Conservation (phyloP, 2,113 vertebrate genomes). For the Thamnophis sirtalis region DNA sequence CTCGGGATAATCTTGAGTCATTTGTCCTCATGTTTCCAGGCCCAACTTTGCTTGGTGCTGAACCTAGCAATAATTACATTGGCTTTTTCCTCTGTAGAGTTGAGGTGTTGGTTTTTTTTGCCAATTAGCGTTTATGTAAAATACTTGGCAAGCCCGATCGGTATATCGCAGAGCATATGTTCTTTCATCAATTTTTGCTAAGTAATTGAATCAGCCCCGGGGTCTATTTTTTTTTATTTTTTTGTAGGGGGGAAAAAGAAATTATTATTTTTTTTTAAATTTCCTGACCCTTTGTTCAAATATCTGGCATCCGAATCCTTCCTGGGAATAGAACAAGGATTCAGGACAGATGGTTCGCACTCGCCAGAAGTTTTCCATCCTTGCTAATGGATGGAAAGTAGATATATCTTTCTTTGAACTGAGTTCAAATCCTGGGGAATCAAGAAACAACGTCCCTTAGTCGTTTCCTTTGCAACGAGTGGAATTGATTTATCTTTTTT, state of each 20-base stretch:
- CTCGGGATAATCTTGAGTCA: constrained; percentile 8
- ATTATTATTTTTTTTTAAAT: too few relatives aligned
- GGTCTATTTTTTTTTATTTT: too few relatives aligned
- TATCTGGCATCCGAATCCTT: background rate
- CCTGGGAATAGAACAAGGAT: constrained; percentile 1
- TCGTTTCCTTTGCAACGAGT: background rate
- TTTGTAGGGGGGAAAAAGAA: background rate
- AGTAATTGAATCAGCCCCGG: constrained; percentile 12
- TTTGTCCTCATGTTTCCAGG: background rate
- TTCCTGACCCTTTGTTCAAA: background rate
- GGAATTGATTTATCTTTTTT: background rate
- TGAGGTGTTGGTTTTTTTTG: background rate
- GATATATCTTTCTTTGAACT: background rate
- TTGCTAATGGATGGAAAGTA: background rate
- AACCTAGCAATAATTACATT: background rate
- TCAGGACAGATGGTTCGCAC: background rate
- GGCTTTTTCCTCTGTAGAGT: background rate
- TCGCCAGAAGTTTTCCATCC: constrained; percentile 3
- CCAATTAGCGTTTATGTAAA: constrained; percentile 39
- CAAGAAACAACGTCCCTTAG: background rate
- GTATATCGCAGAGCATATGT: background rate
- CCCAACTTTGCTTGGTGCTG: constrained; percentile 27
- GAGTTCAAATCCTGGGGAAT: background rate
- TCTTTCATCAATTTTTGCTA: constrained; percentile 24
- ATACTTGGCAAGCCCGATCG: constrained; percentile 21